Evolutionary conservation across 1,140 invertebrate genomes (phyloP), one percentile per base, ranked within the genome.

Genomic region (Dinothrombium tinctorium): DNA sequence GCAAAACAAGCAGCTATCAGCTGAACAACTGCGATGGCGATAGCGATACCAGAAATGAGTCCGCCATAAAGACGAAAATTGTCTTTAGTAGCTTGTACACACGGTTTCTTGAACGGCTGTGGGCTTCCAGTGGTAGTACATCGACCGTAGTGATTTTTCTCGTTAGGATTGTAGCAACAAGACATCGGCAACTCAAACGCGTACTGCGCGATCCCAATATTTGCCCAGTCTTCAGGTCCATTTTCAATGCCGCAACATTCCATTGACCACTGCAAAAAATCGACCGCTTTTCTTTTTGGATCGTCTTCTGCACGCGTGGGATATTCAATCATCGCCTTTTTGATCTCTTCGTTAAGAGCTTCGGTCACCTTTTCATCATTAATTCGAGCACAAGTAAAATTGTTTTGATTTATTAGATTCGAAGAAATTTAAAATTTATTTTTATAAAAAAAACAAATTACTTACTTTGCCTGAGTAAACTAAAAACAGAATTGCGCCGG

Each of bases 1-100:
- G 44, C 28, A 40, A 45, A 45, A 24, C 44, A 15, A 12, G 39
- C 22, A 12, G 42, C 44, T 29, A 45, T 25, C 23, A 45, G 12
- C 26, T 43, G 39, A 21, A 43, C 24, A 2, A 42, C 31, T 14
- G 24, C 40, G 7, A 45, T 20, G 1, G 24, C 22, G 23, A 45
- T 20, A 1, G 15, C 24, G n/a, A 37, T n/a, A 28, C 26, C 44
- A n/a, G 24, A 29, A 14, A 45, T 21, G 29, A 29, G 14, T 8
- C 20, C 29, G 7, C 41, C 7, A 9, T 28, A 45, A 32, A 24
- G 22, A 4, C 25, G 20, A 17, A 45, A 22, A 15, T 43, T 20
- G 6, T 43, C 39, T 1, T 24, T 3, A 12, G 41, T 15, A 5
- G 15, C 31, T 8, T 32, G 31, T 5, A 43, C 33, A 28, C 44